Evolutionary conservation across 2,888 invertebrate species (phyloP), one percentile per base, ranked within the genome.

Genomic region (Papilio protenor): DNA sequence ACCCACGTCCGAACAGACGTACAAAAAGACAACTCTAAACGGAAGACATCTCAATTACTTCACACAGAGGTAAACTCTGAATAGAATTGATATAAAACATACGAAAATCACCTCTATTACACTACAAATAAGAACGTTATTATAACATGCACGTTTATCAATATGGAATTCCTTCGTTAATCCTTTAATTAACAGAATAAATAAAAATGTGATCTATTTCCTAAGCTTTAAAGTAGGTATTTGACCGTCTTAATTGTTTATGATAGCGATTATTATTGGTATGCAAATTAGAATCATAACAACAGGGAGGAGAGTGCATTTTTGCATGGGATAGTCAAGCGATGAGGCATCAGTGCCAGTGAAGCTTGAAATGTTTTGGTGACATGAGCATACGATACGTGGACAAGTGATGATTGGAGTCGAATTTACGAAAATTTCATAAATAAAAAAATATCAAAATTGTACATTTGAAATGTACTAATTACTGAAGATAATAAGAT

Each of bases 311-410:
- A 85, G 72, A 79, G 87, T 84, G 52, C 78, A 78, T 80, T 81
- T 84, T 87, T 79, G 73, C 76, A 70, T 82, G 81, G 27, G 45
- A 72, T 78, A 81, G 80, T 82, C 40, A 40, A 40, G 78, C 78
- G 85, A 85, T 87, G 85, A 83, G 85, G 83, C 84, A 86, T 86
- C 85, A 82, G 80, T 84, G 83, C 85, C 88, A 90, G 89, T 87
- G 88, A 86, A 86, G 91, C 90, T 91, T 92, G 91, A 93, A 93
- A 94, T 94, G 94, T 94, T 93, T 94, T 94, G 94, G 94, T 94
- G 94, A 94, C 94, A 94, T 91, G 93, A 89, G 87, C 89, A 88
- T 89, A 89, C 89, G 90, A 87, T 85, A 86, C 81, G 81, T 81
- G 86, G 83, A 84, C 85, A 85, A 1, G 3, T 10, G 14, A 76